These are phyloP conservation scores for Tarsius wallacei DNA, from an alignment of 2,797 vertebrate genomes.

Conservation along the genomic window DNA sequence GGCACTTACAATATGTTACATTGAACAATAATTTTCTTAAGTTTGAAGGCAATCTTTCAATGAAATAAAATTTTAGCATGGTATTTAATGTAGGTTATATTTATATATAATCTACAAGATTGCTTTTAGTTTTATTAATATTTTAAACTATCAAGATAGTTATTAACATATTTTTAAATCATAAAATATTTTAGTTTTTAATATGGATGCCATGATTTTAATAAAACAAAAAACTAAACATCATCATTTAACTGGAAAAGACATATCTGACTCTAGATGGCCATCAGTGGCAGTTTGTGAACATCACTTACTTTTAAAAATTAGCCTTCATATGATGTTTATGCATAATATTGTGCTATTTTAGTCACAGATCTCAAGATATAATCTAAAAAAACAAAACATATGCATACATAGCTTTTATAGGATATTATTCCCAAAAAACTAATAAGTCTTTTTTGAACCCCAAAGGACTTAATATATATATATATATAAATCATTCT, in stretches of 20 bases:
- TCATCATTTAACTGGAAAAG: neutral
- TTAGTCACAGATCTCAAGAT: neutral
- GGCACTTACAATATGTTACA: neutral
- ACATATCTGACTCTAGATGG: neutral
- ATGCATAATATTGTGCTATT: neutral
- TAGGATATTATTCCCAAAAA: neutral
- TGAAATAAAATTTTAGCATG: neutral
- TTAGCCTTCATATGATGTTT: neutral
- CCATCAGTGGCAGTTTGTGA: neutral
- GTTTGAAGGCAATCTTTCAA: conserved; percentile 11
- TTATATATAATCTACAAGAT: neutral
- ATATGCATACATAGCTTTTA: neutral
- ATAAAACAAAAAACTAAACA: neutral
- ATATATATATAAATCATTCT: neutral
- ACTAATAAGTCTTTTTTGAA: neutral
- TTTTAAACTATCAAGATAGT: neutral
- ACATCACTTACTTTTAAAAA: neutral
- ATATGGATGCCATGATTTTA: neutral
- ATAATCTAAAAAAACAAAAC: neutral
- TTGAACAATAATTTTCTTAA: neutral
- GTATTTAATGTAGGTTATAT: conserved; percentile 4
- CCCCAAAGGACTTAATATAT: neutral
- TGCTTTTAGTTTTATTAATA: conserved; percentile 42
- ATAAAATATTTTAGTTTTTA: neutral
- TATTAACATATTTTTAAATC: neutral